These are phyloP conservation scores for Zophobas morio DNA, from an alignment of 1,140 invertebrate genomes.

Conservation along the genomic window DNA sequence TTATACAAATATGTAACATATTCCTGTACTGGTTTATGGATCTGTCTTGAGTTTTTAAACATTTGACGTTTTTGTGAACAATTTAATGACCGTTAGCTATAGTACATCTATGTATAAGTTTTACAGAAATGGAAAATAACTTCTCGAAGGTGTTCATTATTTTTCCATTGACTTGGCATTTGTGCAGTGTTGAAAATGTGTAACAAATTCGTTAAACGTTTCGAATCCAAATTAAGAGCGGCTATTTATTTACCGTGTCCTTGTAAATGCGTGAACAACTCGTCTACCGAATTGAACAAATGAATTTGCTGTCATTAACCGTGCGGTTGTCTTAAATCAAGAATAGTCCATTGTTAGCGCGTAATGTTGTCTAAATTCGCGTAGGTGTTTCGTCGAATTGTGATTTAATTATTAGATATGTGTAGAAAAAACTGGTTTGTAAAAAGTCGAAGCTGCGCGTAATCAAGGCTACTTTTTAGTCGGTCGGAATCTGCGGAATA, in stretches of 20 bases:
- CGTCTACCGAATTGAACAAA: not conserved
- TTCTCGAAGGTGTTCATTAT: no score
- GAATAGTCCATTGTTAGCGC: conserved; percentile 1
- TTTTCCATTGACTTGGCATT: no score
- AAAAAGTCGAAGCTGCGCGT: not conserved
- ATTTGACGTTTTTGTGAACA: no score
- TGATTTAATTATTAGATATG: conserved; percentile 32
- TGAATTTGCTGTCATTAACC: conserved; percentile 4
- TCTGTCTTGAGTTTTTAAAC: no score
- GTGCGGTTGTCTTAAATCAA: not conserved
- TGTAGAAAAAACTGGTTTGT: conserved; percentile 32
- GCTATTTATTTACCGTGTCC: not conserved
- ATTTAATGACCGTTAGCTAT: no score
- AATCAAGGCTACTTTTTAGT: conserved; percentile 35
- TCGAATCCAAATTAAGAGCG: no score
- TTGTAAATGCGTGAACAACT: conserved; percentile 8
- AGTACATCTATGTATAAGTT: no score
- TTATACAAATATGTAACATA: no score
- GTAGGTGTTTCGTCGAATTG: conserved; percentile 31
- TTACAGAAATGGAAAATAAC: no score
- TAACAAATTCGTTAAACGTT: no score
- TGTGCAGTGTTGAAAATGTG: not conserved
- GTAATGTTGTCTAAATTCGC: conserved; percentile 4
- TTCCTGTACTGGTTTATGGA: no score
- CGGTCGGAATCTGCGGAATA: not conserved